A percentile compares a stretch with the other conserved stretches of the same genome.
These are phyloP conservation scores for Drosophila kuntzei DNA, from an alignment of 2,888 invertebrate species.

Conservation along the genomic window DNA sequence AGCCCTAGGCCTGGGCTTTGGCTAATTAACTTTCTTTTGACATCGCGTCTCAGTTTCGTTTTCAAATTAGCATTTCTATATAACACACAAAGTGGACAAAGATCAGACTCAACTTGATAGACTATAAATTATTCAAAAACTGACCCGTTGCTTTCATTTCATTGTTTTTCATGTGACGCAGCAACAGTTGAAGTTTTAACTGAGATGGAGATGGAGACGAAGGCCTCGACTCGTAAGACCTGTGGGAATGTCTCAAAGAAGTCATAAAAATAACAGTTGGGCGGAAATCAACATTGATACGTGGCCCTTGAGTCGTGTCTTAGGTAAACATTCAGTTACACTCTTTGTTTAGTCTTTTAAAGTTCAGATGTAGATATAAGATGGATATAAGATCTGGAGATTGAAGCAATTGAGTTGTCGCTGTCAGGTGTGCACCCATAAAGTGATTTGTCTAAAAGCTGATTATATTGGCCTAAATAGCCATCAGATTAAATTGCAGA, in stretches of 20 bases:
- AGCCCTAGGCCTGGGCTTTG: neutral
- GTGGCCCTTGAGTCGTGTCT: constrained; percentile 42
- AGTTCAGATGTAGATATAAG: constrained; percentile 46
- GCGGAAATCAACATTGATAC: constrained; percentile 76
- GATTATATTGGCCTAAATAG: constrained; percentile 57
- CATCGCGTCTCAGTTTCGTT: constrained; percentile 56
- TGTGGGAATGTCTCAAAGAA: constrained; percentile 70
- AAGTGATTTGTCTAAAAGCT: constrained; percentile 35
- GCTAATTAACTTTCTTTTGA: constrained; percentile 75
- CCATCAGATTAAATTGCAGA: constrained; percentile 52
- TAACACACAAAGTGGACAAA: constrained; percentile 50
- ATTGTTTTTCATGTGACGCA: constrained; percentile 67
- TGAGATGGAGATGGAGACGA: neutral
- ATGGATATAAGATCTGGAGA: constrained; percentile 36
- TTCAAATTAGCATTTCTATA: constrained; percentile 66
- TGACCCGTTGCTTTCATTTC: constrained; percentile 60
- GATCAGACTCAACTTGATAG: constrained; percentile 30
- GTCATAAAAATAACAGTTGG: constrained; percentile 76
- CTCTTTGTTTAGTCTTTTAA: constrained; percentile 32
- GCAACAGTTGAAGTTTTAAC: constrained; percentile 33
- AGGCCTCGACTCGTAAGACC: constrained; percentile 33
- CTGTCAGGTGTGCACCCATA: constrained; percentile 42
- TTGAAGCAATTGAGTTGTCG: constrained; percentile 41
- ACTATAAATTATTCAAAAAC: constrained; percentile 74
- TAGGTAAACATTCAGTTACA: constrained; percentile 43